phyloP scores from a whole-genome alignment of 2,113 vertebrate species.

The Passerina amoena region DNA sequence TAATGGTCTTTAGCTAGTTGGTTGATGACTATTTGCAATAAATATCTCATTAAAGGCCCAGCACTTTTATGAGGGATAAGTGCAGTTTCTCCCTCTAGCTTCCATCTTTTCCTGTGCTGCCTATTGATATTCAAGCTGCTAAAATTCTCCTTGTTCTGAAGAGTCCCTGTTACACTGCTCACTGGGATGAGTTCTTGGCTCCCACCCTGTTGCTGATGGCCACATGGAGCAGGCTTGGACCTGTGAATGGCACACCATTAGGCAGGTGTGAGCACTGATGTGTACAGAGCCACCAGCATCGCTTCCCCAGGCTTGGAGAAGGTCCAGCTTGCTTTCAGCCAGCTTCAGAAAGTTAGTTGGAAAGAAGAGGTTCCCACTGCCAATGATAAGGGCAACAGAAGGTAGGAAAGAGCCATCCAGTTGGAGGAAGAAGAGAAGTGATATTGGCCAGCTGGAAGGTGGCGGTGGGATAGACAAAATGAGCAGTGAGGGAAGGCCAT shows the following conservation, averaged over 20 bases:
- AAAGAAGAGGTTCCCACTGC: neutral
- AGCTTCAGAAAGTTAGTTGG: neutral
- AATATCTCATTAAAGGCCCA: slow-evolving; percentile 35
- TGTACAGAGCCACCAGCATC: neutral
- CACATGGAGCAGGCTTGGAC: neutral
- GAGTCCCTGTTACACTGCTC: neutral
- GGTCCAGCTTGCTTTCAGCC: neutral
- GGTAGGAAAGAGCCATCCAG: neutral
- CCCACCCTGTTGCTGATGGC: neutral
- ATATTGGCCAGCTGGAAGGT: neutral
- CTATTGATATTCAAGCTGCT: neutral
- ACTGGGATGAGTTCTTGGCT: slow-evolving; percentile 7
- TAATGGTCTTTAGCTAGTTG: slow-evolving; percentile 4
- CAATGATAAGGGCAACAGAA: neutral
- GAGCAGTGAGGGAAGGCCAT: neutral
- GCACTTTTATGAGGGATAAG: neutral
- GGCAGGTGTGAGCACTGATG: slow-evolving; percentile 2
- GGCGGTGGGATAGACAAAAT: neutral
- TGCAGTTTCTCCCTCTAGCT: neutral
- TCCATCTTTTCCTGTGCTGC: neutral
- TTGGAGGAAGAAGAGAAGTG: neutral
- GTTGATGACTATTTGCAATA: slow-evolving; percentile 20
- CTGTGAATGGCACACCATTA: neutral
- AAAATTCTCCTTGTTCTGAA: neutral
- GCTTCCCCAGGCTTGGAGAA: neutral